Percentiles rank a stretch among this genome's conserved stretches.
These are phyloP conservation scores for Tortrix viridana DNA, from an alignment of 2,888 invertebrate genomes.

Conservation along the genomic window DNA sequence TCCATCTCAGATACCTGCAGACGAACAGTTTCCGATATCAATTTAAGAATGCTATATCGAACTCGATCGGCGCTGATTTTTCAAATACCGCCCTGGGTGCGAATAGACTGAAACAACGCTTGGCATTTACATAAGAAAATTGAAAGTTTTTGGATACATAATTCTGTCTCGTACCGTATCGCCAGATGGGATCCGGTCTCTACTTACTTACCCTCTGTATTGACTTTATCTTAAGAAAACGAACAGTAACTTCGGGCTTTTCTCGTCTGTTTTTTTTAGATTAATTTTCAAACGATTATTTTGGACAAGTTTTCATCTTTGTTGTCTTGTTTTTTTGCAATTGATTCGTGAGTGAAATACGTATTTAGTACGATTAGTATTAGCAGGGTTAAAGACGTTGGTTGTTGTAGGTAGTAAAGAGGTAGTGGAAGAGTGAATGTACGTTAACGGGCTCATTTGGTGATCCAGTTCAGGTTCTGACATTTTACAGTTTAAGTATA, in stretches of 20 bases:
- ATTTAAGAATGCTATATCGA: conserved; percentile 9
- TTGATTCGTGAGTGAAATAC: too few relatives aligned
- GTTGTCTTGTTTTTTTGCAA: too few relatives aligned
- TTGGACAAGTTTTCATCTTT: too few relatives aligned
- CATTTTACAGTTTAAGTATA: too few relatives aligned
- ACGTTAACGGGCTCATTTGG: too few relatives aligned
- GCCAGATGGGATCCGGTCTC: conserved; percentile 23
- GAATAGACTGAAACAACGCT: conserved; percentile 42
- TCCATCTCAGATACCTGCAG: conserved; percentile 9
- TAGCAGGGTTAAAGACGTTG: too few relatives aligned
- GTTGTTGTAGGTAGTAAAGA: too few relatives aligned
- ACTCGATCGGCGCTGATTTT: conserved; percentile 33
- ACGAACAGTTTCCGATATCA: conserved; percentile 20
- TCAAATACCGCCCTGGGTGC: conserved; percentile 34
- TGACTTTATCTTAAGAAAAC: conserved; percentile 15
- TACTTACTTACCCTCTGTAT: conserved; percentile 13
- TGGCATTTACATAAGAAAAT: conserved; percentile 50
- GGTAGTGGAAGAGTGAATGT: too few relatives aligned
- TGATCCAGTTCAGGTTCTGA: too few relatives aligned
- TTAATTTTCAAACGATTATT: too few relatives aligned
- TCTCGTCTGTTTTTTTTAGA: neutral
- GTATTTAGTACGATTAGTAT: too few relatives aligned
- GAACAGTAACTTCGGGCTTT: neutral
- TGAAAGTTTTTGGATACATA: conserved; percentile 47
- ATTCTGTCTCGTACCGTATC: conserved; percentile 33